Evolutionary conservation across 2,797 vertebrate species (phyloP), one percentile per base, ranked within the genome.

Genomic region (Schizopygopsis malacanthus): DNA sequence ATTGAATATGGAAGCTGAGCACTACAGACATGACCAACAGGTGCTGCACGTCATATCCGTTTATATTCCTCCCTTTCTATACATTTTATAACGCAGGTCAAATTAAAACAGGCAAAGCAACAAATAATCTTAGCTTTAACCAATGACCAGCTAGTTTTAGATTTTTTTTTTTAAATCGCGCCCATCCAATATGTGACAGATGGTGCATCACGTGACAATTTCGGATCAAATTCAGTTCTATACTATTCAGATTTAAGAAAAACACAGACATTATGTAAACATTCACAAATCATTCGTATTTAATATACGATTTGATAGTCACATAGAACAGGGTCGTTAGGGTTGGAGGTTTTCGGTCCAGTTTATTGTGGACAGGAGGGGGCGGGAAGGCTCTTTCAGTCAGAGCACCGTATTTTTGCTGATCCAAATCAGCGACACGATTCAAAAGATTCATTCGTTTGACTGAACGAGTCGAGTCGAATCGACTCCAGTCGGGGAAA

Each of bases 341-440:
- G 20, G 12, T 22, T 41, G 11, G 11, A 47, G 20, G n/a, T 22
- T 54, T 28, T 41, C 25, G 5, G 61, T n/a, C 25, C 11, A 1
- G 73, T 50, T 39, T 41, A 70, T 61, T 9, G 0, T 73, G 52
- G 1, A 45, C 20, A 20, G 70, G 39, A 56, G 83, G 82, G 69
- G 82, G 77, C 33, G 47, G 67, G 37, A 22, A 41, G 12, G 25
- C 37, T 61, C 59, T 67, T 28, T 69, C 20, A 20, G n/a, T 37
- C 67, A n/a, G 50, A 72, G 43, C 45, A 22, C 70, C 70, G 70
- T 65, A 71, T 81, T 52, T 80, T 80, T 52, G 69, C 67, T 41
- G 84, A 85, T 85, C 84, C 84, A 85, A 85, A 85, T 85, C 84
- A 75, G 70, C 56, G 78, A 85, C 84, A 80, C 84, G 84, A 85